Evolutionary conservation across 2,113 vertebrate genomes (phyloP).

Genomic region (Pithys albifrons): DNA sequence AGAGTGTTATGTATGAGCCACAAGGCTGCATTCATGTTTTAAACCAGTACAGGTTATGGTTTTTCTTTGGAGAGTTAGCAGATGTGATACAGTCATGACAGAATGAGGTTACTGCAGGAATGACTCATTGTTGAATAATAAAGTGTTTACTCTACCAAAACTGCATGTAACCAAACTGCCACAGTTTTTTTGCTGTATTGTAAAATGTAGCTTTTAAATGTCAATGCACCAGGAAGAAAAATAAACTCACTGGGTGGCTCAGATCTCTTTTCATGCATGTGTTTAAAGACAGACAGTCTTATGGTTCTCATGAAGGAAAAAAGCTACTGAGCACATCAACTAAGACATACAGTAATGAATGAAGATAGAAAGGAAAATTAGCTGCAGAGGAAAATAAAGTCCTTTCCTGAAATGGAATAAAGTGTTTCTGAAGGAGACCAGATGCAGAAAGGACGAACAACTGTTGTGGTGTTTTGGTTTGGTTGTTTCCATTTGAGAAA

Average conservation of each 20-base stretch:
- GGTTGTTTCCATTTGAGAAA: background rate
- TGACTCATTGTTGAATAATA: slow-evolving; percentile 71
- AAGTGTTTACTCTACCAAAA: slow-evolving; percentile 67
- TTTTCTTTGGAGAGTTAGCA: slow-evolving; percentile 53
- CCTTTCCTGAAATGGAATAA: background rate
- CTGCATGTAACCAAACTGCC: slow-evolving; percentile 50
- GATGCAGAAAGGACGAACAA: background rate
- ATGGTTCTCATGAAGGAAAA: slow-evolving; percentile 5
- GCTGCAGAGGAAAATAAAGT: background rate
- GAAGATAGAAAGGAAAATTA: background rate
- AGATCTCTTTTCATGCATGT: background rate
- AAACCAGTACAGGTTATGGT: background rate
- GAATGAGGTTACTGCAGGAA: slow-evolving; percentile 72
- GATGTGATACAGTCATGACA: slow-evolving; percentile 66
- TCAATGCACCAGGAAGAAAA: slow-evolving; percentile 53
- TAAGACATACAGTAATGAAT: background rate
- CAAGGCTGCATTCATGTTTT: background rate
- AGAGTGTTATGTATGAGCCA: slow-evolving; percentile 6
- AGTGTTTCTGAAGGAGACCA: background rate
- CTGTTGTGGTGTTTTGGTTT: background rate
- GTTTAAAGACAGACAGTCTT: background rate
- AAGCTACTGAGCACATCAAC: background rate
- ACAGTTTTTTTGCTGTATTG: slow-evolving; percentile 53
- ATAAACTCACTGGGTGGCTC: slow-evolving; percentile 35
- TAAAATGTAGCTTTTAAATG: slow-evolving; percentile 53